phyloP scores from a whole-genome alignment of 2,797 vertebrate species.

The Sebastes taczanowskii region DNA sequence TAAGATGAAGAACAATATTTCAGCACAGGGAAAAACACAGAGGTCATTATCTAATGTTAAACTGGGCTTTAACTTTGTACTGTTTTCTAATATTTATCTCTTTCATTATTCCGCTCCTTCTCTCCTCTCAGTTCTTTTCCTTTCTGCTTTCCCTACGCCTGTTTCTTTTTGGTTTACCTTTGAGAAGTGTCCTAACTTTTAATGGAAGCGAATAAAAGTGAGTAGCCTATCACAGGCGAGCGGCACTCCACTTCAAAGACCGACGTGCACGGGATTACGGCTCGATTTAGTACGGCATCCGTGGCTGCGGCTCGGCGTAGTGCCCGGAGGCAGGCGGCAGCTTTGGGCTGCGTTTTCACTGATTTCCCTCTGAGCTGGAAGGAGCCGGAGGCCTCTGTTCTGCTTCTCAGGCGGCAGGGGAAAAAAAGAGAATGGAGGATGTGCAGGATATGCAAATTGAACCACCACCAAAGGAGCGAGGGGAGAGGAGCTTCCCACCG shows the following conservation, averaged over 20 bases:
- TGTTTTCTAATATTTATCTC: neutral
- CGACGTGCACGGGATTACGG: constrained; percentile 11
- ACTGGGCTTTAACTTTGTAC: neutral
- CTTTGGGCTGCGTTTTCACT: constrained; percentile 26
- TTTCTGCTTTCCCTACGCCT: neutral
- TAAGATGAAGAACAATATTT: neutral
- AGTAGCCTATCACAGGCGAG: constrained; percentile 21
- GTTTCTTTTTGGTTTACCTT: constrained; percentile 31
- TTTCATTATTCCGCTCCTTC: neutral
- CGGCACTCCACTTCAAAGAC: constrained; percentile 24
- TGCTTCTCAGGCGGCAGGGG: constrained; percentile 42
- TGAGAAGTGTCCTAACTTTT: constrained; percentile 48
- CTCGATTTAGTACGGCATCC: neutral
- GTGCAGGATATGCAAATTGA: constrained; percentile 75
- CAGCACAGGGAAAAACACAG: neutral
- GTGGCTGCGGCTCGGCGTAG: neutral
- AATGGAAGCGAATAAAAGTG: constrained; percentile 42
- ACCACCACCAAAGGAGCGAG: constrained; percentile 58
- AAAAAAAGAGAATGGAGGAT: constrained; percentile 60
- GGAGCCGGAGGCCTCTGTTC: constrained; percentile 34
- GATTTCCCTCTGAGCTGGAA: constrained; percentile 35
- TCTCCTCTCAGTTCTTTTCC: neutral
- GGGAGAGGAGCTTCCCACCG: constrained; percentile 84
- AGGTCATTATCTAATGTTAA: neutral
- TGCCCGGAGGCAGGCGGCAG: constrained; percentile 34